These are phyloP conservation scores for Ctenomys sociabilis DNA, from an alignment of 2,113 vertebrate species.

Conservation along the genomic window DNA sequence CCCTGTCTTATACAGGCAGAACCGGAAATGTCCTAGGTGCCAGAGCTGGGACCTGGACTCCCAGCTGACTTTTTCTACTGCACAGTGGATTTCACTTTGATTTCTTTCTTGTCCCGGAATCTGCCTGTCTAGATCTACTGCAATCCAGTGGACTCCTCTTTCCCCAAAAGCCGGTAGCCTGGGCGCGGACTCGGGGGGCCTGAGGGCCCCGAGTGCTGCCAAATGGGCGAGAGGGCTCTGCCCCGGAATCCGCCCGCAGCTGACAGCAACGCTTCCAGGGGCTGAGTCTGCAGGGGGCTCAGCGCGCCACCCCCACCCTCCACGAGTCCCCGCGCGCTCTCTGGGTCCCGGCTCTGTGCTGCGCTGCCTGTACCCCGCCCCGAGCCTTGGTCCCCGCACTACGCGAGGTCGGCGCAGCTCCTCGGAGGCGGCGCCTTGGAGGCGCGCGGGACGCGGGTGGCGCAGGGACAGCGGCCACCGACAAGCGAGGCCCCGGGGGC, in stretches of 20 bases:
- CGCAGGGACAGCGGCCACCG: neutral
- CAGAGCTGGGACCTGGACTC: neutral
- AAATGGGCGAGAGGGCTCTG: neutral
- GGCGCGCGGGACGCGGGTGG: neutral
- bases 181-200: neutral
- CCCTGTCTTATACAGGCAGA: neutral
- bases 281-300: neutral
- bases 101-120: neutral
- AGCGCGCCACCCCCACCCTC: neutral
- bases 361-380: neutral
- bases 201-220: neutral
- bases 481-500: neutral
- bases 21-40: neutral
- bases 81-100: neutral
- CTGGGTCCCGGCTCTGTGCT: neutral
- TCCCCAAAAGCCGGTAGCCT: neutral
- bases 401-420: neutral
- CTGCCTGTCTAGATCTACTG: neutral
- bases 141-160: too few relatives aligned
- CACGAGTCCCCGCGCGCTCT: neutral
- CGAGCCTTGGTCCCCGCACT: neutral
- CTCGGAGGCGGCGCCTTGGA: neutral
- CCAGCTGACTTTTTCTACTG: neutral
- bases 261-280: neutral
- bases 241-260: neutral